These are phyloP conservation scores for Onychomys arenicola DNA, from an alignment of 2,797 vertebrate genomes.

Conservation along the genomic window DNA sequence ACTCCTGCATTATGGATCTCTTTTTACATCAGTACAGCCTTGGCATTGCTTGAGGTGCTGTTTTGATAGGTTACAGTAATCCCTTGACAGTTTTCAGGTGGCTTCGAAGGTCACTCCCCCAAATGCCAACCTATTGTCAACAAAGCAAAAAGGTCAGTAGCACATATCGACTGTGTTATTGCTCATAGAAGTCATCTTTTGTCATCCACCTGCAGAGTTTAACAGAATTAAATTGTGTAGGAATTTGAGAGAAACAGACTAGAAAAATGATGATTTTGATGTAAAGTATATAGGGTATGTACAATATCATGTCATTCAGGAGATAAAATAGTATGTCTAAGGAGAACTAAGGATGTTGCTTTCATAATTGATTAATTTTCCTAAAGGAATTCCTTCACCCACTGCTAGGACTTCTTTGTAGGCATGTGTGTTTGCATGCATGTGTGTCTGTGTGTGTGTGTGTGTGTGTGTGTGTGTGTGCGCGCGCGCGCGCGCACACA, in stretches of 20 bases:
- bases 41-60: neutral
- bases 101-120: neutral
- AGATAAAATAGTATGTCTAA: neutral
- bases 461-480: neutral
- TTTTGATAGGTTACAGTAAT: neutral
- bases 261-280: neutral
- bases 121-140: neutral
- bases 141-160: neutral
- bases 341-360: constrained; percentile 27
- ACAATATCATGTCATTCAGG: neutral
- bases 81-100: neutral
- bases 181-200: neutral
- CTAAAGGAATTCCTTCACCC: constrained; percentile 40
- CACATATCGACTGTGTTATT: neutral
- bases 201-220: neutral
- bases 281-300: neutral
- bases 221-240: neutral
- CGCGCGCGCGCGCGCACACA: too few relatives aligned
- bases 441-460: accelerated
- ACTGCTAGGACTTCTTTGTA: neutral
- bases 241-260: neutral
- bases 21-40: neutral
- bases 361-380: constrained; percentile 8
- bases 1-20: neutral
- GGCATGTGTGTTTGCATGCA: neutral